A percentile compares a stretch with the other conserved stretches of the same genome.
phyloP scores from a whole-genome alignment of 2,797 vertebrate genomes.

The Channa striata region DNA sequence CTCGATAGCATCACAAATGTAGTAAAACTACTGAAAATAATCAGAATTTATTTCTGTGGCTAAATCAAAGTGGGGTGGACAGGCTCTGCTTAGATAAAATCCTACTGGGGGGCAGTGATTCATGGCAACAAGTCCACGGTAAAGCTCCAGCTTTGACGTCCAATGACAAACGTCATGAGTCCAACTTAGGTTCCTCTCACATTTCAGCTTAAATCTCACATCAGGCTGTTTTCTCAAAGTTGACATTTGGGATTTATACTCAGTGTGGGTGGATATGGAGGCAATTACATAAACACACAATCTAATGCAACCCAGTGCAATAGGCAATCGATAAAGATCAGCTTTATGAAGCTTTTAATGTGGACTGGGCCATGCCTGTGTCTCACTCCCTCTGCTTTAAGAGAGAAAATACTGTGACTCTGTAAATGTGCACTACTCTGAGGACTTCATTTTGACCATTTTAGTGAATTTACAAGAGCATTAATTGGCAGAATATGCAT shows the following conservation, averaged over 20 bases:
- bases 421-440: neutral
- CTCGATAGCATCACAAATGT: conserved; percentile 31
- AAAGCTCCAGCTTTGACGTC: neutral
- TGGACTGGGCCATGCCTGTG: neutral
- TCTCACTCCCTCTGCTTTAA: neutral
- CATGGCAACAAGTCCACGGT: neutral
- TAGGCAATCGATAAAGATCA: neutral
- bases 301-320: conserved; percentile 12
- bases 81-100: conserved; percentile 9
- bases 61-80: conserved; percentile 5
- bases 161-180: neutral
- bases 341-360: neutral
- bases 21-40: conserved; percentile 46
- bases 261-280: conserved; percentile 12
- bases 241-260: neutral
- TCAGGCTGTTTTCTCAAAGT: neutral
- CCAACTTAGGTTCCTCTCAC: neutral
- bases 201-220: neutral
- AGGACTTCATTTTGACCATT: neutral
- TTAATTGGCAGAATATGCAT: too few relatives aligned
- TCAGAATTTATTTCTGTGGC: conserved; percentile 24
- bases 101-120: neutral
- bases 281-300: conserved; percentile 5
- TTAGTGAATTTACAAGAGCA: neutral
- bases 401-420: neutral